Percentiles rank a stretch among this genome's conserved stretches.
These are phyloP conservation scores for Motacilla alba DNA, from an alignment of 2,113 vertebrate genomes.

Conservation along the genomic window DNA sequence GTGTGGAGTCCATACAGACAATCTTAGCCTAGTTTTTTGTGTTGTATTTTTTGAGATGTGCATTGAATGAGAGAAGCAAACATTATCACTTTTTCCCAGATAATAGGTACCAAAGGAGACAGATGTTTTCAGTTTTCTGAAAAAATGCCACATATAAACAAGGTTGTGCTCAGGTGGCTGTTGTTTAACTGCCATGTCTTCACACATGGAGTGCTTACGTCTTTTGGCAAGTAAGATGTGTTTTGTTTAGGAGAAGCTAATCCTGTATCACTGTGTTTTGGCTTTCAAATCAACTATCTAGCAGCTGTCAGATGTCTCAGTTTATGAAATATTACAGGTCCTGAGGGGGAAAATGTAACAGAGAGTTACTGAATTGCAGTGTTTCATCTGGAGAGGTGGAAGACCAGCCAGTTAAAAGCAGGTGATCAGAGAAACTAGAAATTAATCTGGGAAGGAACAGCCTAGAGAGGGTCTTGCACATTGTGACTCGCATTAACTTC, in stretches of 20 bases:
- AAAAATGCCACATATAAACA: not conserved
- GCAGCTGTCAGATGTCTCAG: not conserved
- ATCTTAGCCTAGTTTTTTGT: not conserved
- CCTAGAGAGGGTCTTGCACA: not conserved
- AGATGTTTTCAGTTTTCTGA: not conserved
- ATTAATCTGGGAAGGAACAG: not conserved
- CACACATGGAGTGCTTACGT: not conserved
- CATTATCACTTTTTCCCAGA: not conserved
- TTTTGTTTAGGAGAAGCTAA: not conserved
- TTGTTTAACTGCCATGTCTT: not conserved
- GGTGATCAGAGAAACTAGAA: not conserved
- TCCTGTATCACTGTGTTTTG: not conserved
- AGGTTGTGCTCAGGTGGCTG: not conserved
- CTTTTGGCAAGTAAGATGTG: not conserved
- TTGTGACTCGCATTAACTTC: not conserved
- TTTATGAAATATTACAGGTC: not conserved
- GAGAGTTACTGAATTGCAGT: not conserved
- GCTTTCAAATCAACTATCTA: not conserved
- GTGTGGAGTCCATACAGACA: not conserved
- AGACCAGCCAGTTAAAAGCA: not conserved
- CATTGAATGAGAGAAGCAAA: not conserved
- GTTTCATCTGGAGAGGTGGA: not conserved
- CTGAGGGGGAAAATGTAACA: not conserved
- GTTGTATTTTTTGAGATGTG: not conserved
- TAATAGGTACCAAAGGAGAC: not conserved